A percentile compares a stretch with the other conserved stretches of the same genome.
Conservation (phyloP, 2,113 vertebrate genomes). For the Chrysemys picta region DNA sequence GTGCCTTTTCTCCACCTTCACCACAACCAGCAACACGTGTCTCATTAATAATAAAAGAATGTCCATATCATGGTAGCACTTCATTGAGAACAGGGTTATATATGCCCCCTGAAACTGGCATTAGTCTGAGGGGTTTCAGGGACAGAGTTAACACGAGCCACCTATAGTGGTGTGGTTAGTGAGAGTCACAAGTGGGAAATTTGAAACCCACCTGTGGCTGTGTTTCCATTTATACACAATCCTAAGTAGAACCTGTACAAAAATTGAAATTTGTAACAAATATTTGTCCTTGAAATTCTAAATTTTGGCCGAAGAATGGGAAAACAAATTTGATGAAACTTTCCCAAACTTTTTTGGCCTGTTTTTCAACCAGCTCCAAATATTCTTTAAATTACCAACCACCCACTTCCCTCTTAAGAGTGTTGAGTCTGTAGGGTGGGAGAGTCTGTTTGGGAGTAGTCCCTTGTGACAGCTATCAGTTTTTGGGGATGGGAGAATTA, state of each 20-base stretch:
- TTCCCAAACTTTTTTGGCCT: neutral
- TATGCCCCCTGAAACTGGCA: accelerated
- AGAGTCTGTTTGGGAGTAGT: neutral
- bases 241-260: neutral
- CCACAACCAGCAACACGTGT: neutral
- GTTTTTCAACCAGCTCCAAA: neutral
- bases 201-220: accelerated
- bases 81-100: neutral
- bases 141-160: neutral
- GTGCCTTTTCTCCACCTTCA: neutral
- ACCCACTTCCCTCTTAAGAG: neutral
- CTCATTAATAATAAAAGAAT: neutral
- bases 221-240: accelerated
- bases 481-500: neutral
- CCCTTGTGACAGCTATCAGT: neutral
- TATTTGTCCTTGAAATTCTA: neutral
- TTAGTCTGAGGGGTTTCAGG: neutral
- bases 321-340: neutral
- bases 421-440: neutral
- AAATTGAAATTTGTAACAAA: neutral
- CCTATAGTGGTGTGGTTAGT: neutral
- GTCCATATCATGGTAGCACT: accelerated
- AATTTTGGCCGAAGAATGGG: neutral
- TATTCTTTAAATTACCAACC: neutral
- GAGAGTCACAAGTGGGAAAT: neutral